Evolutionary conservation across 2,797 vertebrate genomes (phyloP).

Genomic region (Protonibea diacanthus): DNA sequence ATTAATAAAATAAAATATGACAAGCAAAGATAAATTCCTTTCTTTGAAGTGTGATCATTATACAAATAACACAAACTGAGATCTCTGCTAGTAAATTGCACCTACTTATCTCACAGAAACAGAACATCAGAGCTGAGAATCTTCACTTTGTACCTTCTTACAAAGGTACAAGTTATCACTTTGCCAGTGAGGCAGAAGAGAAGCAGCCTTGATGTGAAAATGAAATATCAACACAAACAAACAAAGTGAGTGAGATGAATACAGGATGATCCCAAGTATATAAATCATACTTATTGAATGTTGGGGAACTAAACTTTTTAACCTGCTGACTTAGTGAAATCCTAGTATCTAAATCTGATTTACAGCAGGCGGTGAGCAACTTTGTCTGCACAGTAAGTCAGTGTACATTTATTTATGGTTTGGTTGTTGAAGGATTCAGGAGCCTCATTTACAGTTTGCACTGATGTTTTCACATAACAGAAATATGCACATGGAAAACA

Average conservation of each 20-base stretch:
- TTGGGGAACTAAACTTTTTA: background rate
- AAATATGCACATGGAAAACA: background rate
- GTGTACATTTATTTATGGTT: background rate
- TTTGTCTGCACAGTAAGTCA: background rate
- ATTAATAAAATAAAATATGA: background rate
- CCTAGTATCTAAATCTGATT: background rate
- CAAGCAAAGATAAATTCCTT: background rate
- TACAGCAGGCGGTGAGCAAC: background rate
- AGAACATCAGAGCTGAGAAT: background rate
- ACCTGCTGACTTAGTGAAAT: background rate
- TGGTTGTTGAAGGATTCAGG: background rate
- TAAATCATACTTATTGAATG: background rate
- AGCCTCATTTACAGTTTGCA: background rate
- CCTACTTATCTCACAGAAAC: background rate
- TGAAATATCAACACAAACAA: background rate
- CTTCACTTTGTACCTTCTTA: background rate
- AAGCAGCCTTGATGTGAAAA: background rate
- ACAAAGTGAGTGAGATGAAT: background rate
- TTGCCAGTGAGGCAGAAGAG: background rate
- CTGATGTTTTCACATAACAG: too few species aligned
- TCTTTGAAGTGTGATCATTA: constrained; percentile 14
- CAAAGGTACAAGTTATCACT: background rate
- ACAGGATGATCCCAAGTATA: background rate
- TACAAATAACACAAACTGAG: background rate
- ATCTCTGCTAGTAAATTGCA: constrained; percentile 3